phyloP scores from a whole-genome alignment of 1,140 invertebrate genomes.

The Acromyrmex echinatior region DNA sequence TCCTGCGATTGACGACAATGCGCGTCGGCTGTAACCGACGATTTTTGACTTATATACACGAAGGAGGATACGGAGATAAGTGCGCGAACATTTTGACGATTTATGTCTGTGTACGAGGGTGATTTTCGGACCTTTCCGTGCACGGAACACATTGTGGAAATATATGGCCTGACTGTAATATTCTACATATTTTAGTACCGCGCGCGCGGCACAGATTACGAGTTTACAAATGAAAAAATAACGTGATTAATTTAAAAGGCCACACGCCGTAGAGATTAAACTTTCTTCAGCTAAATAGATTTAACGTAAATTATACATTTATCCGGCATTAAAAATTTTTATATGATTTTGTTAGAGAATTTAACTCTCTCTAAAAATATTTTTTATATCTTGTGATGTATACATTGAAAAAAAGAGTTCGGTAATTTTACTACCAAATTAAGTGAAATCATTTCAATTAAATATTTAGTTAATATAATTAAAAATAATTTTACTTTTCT shows the following conservation, averaged over 20 bases:
- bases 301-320: not conserved
- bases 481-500: no score
- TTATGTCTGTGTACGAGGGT: slow-evolving; percentile 19
- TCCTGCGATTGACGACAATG: slow-evolving; percentile 58
- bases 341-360: not conserved
- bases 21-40: slow-evolving; percentile 55
- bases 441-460: no score
- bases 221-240: slow-evolving; percentile 2
- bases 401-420: no score
- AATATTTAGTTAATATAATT: no score
- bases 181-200: slow-evolving; percentile 7
- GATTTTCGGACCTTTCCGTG: slow-evolving; percentile 37
- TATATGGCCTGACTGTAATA: slow-evolving; percentile 28
- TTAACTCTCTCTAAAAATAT: not conserved
- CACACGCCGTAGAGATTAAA: not conserved
- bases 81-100: slow-evolving; percentile 42
- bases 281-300: not conserved
- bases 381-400: not conserved
- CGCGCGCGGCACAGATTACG: not conserved
- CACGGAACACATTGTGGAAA: not conserved
- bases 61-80: slow-evolving; percentile 19
- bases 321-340: not conserved
- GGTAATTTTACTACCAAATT: no score
- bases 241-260: not conserved
- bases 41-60: slow-evolving; percentile 57